Base-by-base conservation (phyloP, 2,113 vertebrate species). In the Hyaena hyaena region DNA sequence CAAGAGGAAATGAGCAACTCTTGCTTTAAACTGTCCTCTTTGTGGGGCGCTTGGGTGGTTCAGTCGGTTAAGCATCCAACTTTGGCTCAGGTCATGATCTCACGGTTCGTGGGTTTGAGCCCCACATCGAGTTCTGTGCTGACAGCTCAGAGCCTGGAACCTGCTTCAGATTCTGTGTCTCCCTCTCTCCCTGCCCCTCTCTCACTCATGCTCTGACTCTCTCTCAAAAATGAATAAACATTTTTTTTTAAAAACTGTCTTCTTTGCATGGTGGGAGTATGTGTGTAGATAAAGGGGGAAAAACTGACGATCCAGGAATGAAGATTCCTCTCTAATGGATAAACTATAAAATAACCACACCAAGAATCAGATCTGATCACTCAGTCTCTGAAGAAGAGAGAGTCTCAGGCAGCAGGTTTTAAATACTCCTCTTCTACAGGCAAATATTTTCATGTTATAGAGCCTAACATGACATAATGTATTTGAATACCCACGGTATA, bases 1-100 rank as follows among this genome's bases (percentile, higher is more conserved):
- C 3, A 82, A 69, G 19, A 45, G 2, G 3, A 68, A 55, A 48
- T 15, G 28, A 76, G 21, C 0, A 1, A 53, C 17, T 35, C 12
- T 74, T 21, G 68, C 45, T 95, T 96, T 94, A 66, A 91, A 66
- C 28, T 85, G 16, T 86, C 39, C 76, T n/a, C 35, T 58, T 88
- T 84, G 71, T 4, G 7, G 58, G 58, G 19, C 8, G 23, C 58
- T 21, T 61, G 58, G 58, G 21, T 61, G 58, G 17, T 6, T 58
- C 55, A 58, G 17, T 58, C 4, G 5, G 19, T 61, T 61, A 61
- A 61, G 58, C 2, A 7, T 61, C 21, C 8, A 7, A 61, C 58
- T 61, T 23, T 23, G 21, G 58, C 58, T 61, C 21, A 61, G 21
- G 58, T 61, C 58, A 61, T 23, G 58, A 61, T 61, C 21, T 61